phyloP scores from a whole-genome alignment of 2,797 vertebrate genomes.

The Halcyon badia region DNA sequence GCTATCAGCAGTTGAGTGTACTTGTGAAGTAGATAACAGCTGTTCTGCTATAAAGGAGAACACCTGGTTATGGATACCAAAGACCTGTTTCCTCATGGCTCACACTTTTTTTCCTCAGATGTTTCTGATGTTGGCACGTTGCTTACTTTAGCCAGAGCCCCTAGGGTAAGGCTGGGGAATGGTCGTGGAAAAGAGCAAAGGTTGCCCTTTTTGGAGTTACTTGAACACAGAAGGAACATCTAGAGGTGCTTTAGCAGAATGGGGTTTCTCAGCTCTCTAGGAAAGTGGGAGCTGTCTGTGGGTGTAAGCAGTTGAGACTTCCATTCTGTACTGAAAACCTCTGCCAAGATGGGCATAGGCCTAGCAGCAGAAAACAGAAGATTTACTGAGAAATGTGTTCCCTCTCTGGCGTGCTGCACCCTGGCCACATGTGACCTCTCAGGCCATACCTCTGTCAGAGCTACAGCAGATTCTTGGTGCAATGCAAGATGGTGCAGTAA shows the following conservation, averaged over 20 bases:
- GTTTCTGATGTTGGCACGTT: not conserved
- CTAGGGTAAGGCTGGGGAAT: not conserved
- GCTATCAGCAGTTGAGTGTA: not conserved
- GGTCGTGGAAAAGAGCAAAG: not conserved
- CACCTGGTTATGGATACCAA: not conserved
- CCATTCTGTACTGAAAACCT: not conserved
- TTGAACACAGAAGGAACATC: not conserved
- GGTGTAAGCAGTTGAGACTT: not conserved
- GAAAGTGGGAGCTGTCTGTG: not conserved
- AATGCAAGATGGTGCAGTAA: not conserved
- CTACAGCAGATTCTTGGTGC: not conserved
- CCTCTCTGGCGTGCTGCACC: not conserved
- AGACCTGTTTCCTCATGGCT: not conserved
- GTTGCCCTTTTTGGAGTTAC: not conserved
- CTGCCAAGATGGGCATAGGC: not conserved
- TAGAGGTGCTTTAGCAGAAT: not conserved
- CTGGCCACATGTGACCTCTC: rapidly evolving
- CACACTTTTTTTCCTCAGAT: not conserved
- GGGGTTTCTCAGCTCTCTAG: not conserved
- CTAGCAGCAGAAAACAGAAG: not conserved
- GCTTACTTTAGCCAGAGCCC: not conserved
- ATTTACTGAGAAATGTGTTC: not conserved
- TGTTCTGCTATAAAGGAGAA: not conserved
- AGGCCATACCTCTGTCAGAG: not conserved
- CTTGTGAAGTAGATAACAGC: not conserved